Conservation (phyloP, 2,888 invertebrate species). For the Lycocerus yunnanus region DNA sequence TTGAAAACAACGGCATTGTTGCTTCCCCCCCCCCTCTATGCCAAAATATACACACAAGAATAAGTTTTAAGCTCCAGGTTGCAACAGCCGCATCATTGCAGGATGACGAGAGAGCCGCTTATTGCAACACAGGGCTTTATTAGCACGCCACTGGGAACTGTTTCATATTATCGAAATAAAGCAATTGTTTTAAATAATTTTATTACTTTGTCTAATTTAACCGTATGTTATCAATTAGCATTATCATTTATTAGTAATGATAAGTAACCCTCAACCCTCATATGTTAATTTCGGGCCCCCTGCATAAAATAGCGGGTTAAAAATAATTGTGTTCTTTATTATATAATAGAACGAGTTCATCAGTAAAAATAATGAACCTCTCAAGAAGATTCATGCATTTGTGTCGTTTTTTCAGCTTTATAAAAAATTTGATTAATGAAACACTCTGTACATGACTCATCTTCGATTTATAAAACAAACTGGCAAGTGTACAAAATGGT, state of each 20-base stretch:
- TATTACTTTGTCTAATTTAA: neutral
- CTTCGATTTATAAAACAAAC: constrained; percentile 1
- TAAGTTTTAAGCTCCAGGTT: too few relatives aligned
- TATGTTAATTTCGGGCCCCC: neutral
- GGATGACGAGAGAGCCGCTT: too few relatives aligned
- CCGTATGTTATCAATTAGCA: too few relatives aligned
- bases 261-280: neutral
- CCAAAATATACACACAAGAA: too few relatives aligned
- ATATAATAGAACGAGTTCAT: neutral
- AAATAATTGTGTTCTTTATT: neutral
- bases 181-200: neutral
- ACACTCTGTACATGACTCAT: neutral
- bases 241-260: neutral
- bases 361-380: neutral
- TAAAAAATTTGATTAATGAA: neutral
- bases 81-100: too few relatives aligned
- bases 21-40: too few relatives aligned
- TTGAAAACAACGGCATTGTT: too few relatives aligned
- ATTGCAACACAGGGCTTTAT: neutral
- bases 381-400: neutral
- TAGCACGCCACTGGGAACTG: neutral
- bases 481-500: constrained; percentile 5
- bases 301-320: neutral
- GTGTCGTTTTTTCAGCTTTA: neutral
- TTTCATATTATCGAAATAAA: neutral